Percentiles rank a stretch among this genome's conserved stretches.
Evolutionary conservation across 1,140 invertebrate genomes (phyloP).

Genomic region (Chironomus striatipennis): DNA sequence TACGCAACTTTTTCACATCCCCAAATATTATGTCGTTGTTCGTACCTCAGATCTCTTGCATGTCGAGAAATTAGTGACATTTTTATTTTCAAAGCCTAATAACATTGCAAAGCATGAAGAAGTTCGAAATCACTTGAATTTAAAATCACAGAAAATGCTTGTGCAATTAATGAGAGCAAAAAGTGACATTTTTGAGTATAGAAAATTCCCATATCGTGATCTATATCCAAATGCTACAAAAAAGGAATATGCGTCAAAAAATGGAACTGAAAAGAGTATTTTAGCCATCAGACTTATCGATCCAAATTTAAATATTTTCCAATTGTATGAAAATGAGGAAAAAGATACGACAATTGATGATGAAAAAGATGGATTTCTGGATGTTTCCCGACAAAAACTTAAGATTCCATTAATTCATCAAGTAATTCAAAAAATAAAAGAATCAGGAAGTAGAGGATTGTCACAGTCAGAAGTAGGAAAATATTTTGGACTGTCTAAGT

Average conservation of each 20-base stretch:
- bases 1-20: background rate
- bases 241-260: conserved; percentile 47
- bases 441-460: conserved; percentile 32
- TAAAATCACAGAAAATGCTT: background rate
- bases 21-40: background rate
- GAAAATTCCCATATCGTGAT: conserved; percentile 46
- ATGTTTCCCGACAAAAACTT: conserved; percentile 28
- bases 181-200: conserved; percentile 28
- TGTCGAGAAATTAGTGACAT: background rate
- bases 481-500: conserved; percentile 24
- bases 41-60: background rate
- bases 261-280: conserved; percentile 43
- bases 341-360: conserved; percentile 43
- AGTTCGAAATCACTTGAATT: background rate
- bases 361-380: conserved; percentile 41
- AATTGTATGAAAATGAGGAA: conserved; percentile 39
- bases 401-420: conserved; percentile 35
- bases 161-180: conserved; percentile 24
- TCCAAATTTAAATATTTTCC: conserved; percentile 42
- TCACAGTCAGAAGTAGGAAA: conserved; percentile 30
- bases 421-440: conserved; percentile 30
- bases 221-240: conserved; percentile 48
- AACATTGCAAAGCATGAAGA: background rate
- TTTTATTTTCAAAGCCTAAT: background rate
- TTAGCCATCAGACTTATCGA: conserved; percentile 45